Evolutionary conservation across 2,797 vertebrate species (phyloP).

Genomic region (Neomorphus geoffroyi): DNA sequence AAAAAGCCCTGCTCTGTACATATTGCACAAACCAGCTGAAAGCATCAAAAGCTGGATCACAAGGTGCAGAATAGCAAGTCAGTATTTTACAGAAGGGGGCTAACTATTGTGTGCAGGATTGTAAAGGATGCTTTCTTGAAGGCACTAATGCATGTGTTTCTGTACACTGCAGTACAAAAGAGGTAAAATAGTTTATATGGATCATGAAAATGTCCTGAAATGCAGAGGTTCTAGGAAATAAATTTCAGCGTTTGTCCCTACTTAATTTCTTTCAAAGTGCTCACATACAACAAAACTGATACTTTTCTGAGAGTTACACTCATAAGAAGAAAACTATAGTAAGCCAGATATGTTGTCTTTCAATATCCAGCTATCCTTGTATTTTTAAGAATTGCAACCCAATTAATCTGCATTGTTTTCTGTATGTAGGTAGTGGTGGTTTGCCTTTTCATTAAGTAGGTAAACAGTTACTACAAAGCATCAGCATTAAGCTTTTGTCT

Average conservation of each 20-base stretch:
- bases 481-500: not conserved
- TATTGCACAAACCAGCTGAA: not conserved
- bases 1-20: not conserved
- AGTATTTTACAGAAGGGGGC: not conserved
- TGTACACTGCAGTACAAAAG: not conserved
- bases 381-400: not conserved
- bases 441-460: not conserved
- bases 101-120: not conserved
- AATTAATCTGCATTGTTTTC: not conserved
- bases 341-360: not conserved
- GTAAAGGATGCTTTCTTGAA: not conserved
- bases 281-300: not conserved
- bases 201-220: not conserved
- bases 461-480: not conserved
- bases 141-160: not conserved
- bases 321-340: not conserved
- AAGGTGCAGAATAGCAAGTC: not conserved
- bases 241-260: not conserved
- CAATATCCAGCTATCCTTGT: not conserved
- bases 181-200: not conserved
- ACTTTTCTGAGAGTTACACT: not conserved
- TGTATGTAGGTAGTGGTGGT: not conserved
- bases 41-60: not conserved
- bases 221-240: not conserved
- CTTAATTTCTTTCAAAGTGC: not conserved